Conservation (phyloP, 2,797 vertebrate genomes). For the Galagoides demidoff region DNA sequence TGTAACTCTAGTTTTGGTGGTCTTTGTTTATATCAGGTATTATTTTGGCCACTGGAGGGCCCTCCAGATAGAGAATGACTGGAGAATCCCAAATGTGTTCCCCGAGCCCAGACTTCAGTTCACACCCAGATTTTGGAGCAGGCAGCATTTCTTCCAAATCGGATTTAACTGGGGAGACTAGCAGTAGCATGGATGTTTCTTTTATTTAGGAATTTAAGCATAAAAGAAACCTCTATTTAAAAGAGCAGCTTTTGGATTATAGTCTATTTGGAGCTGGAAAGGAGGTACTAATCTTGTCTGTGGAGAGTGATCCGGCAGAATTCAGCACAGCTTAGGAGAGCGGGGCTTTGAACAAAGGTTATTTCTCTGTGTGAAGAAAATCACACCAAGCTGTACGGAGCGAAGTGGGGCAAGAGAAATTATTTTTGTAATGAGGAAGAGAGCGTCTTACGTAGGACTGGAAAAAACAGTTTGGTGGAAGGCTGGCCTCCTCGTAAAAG, state of each 20-base stretch:
- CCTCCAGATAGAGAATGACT: slow-evolving; percentile 71
- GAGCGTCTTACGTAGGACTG: background rate
- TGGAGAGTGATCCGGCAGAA: slow-evolving; percentile 71
- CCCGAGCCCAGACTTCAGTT: slow-evolving; percentile 27
- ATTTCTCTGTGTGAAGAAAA: slow-evolving; percentile 20
- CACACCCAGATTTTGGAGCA: slow-evolving; percentile 73
- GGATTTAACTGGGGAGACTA: slow-evolving; percentile 75
- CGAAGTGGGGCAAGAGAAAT: background rate
- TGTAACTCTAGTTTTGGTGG: slow-evolving; percentile 42
- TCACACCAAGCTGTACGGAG: background rate
- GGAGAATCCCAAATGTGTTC: slow-evolving; percentile 34
- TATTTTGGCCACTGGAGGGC: slow-evolving; percentile 81
- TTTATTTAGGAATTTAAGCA: slow-evolving; percentile 79
- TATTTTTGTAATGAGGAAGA: slow-evolving; percentile 15
- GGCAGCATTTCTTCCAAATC: slow-evolving; percentile 73
- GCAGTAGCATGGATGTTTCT: slow-evolving; percentile 70
- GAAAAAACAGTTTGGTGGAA: background rate
- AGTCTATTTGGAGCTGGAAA: slow-evolving; percentile 70
- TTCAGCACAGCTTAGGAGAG: slow-evolving; percentile 63
- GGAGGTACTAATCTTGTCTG: slow-evolving; percentile 66
- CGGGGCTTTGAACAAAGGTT: slow-evolving; percentile 71
- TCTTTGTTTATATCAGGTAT: slow-evolving; percentile 73
- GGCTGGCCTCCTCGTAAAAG: background rate
- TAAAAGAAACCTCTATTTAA: slow-evolving; percentile 77
- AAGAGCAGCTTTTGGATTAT: slow-evolving; percentile 77